phyloP scores from a whole-genome alignment of 2,888 invertebrate species.

The Diplolepis rosae region DNA sequence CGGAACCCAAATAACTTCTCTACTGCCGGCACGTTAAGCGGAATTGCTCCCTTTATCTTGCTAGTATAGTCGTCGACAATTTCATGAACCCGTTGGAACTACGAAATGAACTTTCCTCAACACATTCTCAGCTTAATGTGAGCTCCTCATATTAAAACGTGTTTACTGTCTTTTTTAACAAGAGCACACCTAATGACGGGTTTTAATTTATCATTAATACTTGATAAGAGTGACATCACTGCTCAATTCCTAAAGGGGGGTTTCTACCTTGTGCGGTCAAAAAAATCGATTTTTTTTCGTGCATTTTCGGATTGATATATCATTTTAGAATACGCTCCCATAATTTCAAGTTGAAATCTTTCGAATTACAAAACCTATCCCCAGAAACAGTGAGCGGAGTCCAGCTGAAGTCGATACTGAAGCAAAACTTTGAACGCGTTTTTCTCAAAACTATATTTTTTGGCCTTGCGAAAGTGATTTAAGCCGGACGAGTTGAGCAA shows the following conservation, averaged over 20 bases:
- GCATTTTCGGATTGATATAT: no score
- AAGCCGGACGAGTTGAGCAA: no score
- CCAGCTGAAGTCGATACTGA: no score
- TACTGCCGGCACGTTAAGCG: slow-evolving; percentile 8
- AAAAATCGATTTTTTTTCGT: no score
- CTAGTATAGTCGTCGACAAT: background rate
- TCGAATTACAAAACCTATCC: no score
- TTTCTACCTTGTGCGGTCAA: no score
- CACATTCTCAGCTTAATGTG: background rate
- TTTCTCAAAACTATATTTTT: background rate
- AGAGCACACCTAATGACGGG: background rate
- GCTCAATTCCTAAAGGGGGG: no score
- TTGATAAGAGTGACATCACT: no score
- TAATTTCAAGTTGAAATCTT: no score
- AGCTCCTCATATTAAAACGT: background rate
- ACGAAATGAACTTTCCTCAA: background rate
- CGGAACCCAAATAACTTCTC: slow-evolving; percentile 28
- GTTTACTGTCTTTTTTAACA: background rate
- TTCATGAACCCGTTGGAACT: background rate
- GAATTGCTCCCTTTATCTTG: background rate
- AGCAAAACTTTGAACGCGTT: no score
- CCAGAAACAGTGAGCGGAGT: no score
- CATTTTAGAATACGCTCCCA: no score
- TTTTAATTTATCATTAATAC: background rate
- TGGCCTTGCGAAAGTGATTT: background rate